Conservation (phyloP, 2,888 invertebrate genomes). For the Drosophila tanythrix region DNA sequence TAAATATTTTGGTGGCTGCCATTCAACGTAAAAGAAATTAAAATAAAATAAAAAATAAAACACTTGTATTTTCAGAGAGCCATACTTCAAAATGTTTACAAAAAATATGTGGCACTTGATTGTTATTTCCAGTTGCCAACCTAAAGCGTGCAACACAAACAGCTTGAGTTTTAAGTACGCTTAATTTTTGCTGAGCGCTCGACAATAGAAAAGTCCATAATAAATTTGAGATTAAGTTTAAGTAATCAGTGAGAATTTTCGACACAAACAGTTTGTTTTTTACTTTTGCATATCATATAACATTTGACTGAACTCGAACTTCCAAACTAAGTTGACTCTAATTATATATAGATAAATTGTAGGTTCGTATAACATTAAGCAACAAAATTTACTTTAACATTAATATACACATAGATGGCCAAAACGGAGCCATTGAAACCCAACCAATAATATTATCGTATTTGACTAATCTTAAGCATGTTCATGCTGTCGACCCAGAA, state of each 20-base stretch:
- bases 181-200: not conserved
- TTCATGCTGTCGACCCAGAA: not conserved
- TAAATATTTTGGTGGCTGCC: slow-evolving; percentile 21
- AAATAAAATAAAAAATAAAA: slow-evolving; percentile 26
- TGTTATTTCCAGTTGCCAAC: slow-evolving; percentile 1
- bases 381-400: not conserved
- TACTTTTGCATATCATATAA: not conserved
- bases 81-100: not conserved
- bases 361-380: not conserved
- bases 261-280: not conserved
- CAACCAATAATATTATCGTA: not conserved
- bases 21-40: slow-evolving; percentile 19
- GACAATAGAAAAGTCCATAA: not conserved
- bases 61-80: slow-evolving; percentile 8
- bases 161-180: not conserved
- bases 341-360: not conserved
- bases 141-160: not conserved
- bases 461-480: not conserved
- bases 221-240: not conserved
- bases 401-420: not conserved
- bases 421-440: not conserved
- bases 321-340: not conserved
- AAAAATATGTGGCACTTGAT: slow-evolving; percentile 13
- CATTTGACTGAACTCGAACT: not conserved
- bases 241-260: not conserved